Evolutionary conservation across 2,797 vertebrate species (phyloP).

Genomic region (Chloroceryle inda): DNA sequence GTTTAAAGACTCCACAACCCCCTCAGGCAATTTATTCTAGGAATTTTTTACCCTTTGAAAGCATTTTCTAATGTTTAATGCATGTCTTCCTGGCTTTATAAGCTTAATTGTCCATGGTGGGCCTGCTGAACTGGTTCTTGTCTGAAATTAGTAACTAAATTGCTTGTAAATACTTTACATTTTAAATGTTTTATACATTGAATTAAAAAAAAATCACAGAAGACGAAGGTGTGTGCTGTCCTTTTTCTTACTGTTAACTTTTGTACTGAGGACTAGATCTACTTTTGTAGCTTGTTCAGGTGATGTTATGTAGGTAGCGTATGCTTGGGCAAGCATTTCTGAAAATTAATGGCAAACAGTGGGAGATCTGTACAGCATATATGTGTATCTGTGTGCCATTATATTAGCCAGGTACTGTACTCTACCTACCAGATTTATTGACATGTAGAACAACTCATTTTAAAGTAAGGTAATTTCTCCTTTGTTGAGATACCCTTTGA

Average conservation of each 20-base stretch:
- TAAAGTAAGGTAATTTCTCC: neutral
- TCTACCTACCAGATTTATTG: neutral
- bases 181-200: neutral
- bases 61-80: neutral
- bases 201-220: neutral
- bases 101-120: neutral
- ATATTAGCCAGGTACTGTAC: neutral
- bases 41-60: neutral
- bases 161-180: constrained; percentile 10
- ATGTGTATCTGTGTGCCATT: neutral
- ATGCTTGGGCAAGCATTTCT: neutral
- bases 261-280: neutral
- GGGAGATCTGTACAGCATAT: neutral
- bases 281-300: neutral
- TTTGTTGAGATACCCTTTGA: neutral
- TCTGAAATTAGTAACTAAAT: neutral
- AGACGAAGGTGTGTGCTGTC: neutral
- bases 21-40: neutral
- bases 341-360: neutral
- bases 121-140: neutral
- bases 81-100: neutral
- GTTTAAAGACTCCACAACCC: neutral
- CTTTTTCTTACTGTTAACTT: neutral
- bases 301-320: fast-evolving
- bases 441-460: neutral